Base-by-base conservation (phyloP, 2,888 invertebrate genomes). In the Timandra comae region DNA sequence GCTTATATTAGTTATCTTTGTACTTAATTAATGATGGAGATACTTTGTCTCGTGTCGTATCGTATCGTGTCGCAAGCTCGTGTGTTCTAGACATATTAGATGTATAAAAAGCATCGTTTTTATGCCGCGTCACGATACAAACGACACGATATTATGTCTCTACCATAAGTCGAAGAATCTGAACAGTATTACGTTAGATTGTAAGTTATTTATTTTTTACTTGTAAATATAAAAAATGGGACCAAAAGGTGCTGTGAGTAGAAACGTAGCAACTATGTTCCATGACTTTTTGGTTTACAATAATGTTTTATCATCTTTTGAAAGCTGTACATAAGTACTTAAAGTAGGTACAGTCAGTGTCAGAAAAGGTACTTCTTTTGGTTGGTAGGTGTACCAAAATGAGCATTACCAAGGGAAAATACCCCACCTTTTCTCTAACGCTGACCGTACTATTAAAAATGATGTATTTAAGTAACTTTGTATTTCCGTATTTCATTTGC, bases 181-280 rank as follows among this genome's bases (percentile, higher is more conserved):
- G n/a, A 67, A 54, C 84, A 84, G 84, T 84, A 84, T 84, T 84
- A 80, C n/a, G n/a, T n/a, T 67, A 55, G 41, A 32, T 10, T 37
- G 12, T 79, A 73, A 73, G 65, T 56, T 56, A 79, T 65, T 69
- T 76, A 76, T 73, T 72, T 47, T 42, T 45, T 53, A 55, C 61
- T 57, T 49, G 35, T 40, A 32, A 59, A 61, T 49, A 41, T 10
- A 41, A 53, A 51, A 58, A 52, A 51, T 67, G 82, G 82, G 84
- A 73, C 84, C 82, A 84, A 81, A 72, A 58, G 63, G 65, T 71
- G 76, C 67, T 79, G 74, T 79, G 75, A 74, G 60, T 62, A n/a
- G n/a, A n/a, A n/a, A n/a, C n/a, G n/a, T n/a, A n/a, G n/a, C n/a
- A n/a, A n/a, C n/a, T n/a, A n/a, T 61, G 63, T 68, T 68, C 64